These are phyloP conservation scores for Bettongia penicillata DNA, from an alignment of 2,113 vertebrate genomes.

Conservation along the genomic window DNA sequence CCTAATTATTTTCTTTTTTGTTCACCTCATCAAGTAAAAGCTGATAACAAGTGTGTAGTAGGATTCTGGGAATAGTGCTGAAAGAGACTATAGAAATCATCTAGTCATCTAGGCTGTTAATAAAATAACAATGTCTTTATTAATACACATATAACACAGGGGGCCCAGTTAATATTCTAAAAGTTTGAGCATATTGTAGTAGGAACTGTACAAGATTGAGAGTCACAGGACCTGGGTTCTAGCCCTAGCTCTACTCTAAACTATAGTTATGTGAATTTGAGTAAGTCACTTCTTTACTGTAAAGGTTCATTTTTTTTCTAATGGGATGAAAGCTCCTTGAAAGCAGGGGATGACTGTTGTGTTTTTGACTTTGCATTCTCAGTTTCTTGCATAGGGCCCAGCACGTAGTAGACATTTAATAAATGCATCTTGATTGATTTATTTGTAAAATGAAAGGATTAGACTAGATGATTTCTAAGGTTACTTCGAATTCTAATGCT, in stretches of 20 bases:
- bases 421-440: not conserved
- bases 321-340: not conserved
- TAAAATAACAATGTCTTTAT: not conserved
- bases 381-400: not conserved
- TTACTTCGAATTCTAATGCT: slow-evolving; percentile 6
- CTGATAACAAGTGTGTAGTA: not conserved
- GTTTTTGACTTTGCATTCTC: no score
- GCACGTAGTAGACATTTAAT: not conserved
- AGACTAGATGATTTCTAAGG: not conserved
- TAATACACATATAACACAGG: not conserved
- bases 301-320: not conserved
- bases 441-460: not conserved
- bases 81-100: not conserved
- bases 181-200: not conserved
- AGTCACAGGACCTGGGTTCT: not conserved
- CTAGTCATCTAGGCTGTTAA: not conserved
- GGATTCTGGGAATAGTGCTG: not conserved
- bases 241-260: not conserved
- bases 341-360: not conserved
- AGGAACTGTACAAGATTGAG: not conserved
- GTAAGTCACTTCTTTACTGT: not conserved
- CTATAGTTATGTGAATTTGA: not conserved
- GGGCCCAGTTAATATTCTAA: not conserved
- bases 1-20: not conserved
- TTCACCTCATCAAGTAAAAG: not conserved